phyloP scores from a whole-genome alignment of 2,888 invertebrate species.

The Melanostoma scalare region DNA sequence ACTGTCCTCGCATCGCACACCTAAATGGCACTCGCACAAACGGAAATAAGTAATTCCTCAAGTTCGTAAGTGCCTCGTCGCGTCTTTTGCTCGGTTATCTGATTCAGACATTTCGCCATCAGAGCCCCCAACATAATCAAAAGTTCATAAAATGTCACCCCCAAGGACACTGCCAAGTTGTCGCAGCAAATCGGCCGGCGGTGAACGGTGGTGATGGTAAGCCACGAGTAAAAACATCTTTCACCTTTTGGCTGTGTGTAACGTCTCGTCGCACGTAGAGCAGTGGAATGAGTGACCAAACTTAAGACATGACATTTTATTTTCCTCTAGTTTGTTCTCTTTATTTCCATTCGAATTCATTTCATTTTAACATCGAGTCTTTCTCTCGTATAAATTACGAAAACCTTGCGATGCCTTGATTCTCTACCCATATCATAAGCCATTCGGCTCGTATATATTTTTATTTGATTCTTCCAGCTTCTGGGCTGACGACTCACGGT shows the following conservation, averaged over 20 bases:
- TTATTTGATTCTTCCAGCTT: conserved; percentile 41
- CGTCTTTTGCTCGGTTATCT: conserved; percentile 59
- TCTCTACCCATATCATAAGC: conserved; percentile 15
- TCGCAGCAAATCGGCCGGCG: neutral
- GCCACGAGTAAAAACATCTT: conserved; percentile 65
- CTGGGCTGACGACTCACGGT: conserved; percentile 9
- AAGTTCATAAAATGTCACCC: conserved; percentile 67
- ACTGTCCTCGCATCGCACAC: conserved; percentile 39
- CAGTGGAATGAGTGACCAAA: conserved; percentile 59
- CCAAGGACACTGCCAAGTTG: conserved; percentile 41
- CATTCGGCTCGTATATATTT: conserved; percentile 45
- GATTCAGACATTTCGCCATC: conserved; percentile 62
- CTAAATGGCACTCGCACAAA: conserved; percentile 47
- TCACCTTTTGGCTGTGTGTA: conserved; percentile 61
- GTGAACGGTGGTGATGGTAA: conserved; percentile 2
- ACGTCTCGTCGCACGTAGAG: conserved; percentile 13
- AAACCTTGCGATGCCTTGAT: conserved; percentile 29
- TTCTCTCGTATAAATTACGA: conserved; percentile 62
- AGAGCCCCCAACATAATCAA: conserved; percentile 62
- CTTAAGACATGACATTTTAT: conserved; percentile 64
- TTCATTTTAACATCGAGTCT: conserved; percentile 51
- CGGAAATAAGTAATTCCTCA: conserved; percentile 66
- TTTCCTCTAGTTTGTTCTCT: conserved; percentile 38
- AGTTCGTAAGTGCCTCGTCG: conserved; percentile 63
- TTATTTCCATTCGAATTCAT: conserved; percentile 70